A percentile compares a stretch with the other conserved stretches of the same genome.
These are phyloP conservation scores for Mamestra brassicae DNA, from an alignment of 2,888 invertebrate genomes.

Conservation along the genomic window DNA sequence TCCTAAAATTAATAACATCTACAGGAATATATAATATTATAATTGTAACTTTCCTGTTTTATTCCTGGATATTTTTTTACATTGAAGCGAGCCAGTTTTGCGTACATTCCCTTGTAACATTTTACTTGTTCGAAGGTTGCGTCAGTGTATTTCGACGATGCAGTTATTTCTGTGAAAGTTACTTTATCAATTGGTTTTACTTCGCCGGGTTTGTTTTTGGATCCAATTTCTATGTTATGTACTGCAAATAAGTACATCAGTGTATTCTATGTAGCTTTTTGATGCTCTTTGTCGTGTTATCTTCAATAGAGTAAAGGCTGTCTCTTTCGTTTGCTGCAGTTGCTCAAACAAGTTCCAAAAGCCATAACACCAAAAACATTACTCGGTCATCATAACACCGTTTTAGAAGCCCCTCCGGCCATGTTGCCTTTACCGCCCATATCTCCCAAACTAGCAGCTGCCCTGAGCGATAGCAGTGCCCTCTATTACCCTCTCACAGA, in stretches of 20 bases:
- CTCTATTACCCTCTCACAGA: constrained; percentile 66
- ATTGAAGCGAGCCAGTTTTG: constrained; percentile 2
- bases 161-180: not conserved
- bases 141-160: not conserved
- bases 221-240: too few relatives aligned
- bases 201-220: too few relatives aligned
- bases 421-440: constrained; percentile 51
- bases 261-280: too few relatives aligned
- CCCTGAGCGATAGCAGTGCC: constrained; percentile 65
- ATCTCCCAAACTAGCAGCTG: constrained; percentile 63
- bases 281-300: too few relatives aligned
- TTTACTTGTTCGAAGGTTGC: not conserved
- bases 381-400: constrained; percentile 42
- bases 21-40: constrained; percentile 7
- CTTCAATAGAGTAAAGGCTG: too few relatives aligned
- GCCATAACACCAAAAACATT: constrained; percentile 18
- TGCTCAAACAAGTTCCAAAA: not conserved
- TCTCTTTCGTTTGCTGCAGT: too few relatives aligned
- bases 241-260: not conserved
- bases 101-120: not conserved
- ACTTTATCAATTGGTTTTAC: not conserved
- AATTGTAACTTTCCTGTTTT: constrained; percentile 31
- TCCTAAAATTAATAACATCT: constrained; percentile 3
- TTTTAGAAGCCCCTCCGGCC: constrained; percentile 41
- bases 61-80: constrained; percentile 17